Evolutionary conservation across 2,113 vertebrate genomes (phyloP).

Genomic region (Clarias magur): DNA sequence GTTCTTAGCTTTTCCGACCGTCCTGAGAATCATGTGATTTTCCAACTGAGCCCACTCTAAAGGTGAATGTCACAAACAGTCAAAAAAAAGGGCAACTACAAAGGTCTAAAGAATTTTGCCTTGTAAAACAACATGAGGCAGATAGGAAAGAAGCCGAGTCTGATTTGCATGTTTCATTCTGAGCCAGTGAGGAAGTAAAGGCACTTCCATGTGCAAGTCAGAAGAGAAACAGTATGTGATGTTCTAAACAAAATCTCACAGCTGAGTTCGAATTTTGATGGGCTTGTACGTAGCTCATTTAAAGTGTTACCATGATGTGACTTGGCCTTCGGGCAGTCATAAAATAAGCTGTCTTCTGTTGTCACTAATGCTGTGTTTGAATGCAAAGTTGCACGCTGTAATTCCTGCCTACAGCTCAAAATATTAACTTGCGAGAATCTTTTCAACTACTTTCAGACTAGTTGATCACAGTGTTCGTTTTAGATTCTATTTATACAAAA

Average conservation of each 20-base stretch:
- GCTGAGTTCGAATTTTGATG: not conserved
- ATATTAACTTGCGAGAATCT: not conserved
- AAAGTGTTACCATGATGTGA: not conserved
- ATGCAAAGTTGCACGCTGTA: not conserved
- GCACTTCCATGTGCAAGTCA: not conserved
- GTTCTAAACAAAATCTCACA: not conserved
- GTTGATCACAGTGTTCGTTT: not conserved
- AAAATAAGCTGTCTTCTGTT: not conserved
- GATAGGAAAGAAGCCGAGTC: not conserved
- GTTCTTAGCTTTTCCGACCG: not conserved
- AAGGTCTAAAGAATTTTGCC: not conserved
- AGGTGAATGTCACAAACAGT: slow-evolving; percentile 6
- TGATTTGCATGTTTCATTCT: slow-evolving; percentile 18
- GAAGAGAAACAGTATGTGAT: not conserved
- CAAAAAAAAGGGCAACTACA: slow-evolving; percentile 10
- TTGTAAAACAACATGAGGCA: slow-evolving; percentile 24
- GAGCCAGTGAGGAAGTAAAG: slow-evolving; percentile 3
- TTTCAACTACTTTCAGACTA: not conserved
- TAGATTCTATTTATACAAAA: not conserved
- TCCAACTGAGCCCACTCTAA: slow-evolving; percentile 5
- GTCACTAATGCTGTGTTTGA: not conserved
- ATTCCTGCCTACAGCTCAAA: not conserved
- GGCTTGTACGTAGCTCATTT: not conserved
- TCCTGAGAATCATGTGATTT: not conserved
- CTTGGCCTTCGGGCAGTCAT: not conserved